Evolutionary conservation across 1,140 invertebrate genomes (phyloP).

Genomic region (Oncopodura yosiiana): DNA sequence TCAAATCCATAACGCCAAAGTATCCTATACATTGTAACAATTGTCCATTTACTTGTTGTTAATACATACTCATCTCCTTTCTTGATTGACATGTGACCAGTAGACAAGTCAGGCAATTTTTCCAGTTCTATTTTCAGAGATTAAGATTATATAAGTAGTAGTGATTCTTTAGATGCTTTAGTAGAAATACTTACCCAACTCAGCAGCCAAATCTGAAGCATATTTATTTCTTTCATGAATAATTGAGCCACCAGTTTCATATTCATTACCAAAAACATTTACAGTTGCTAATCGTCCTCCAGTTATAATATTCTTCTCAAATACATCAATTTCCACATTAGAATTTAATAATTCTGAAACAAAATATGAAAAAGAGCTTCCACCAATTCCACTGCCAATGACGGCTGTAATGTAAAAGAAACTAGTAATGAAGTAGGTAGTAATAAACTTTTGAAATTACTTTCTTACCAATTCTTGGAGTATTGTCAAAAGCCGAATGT

Average conservation of each 20-base stretch:
- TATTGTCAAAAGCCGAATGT: too few species aligned
- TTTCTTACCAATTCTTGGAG: too few species aligned
- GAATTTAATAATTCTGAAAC: constrained; percentile 46
- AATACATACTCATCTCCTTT: constrained; percentile 50
- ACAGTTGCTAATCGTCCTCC: constrained; percentile 51
- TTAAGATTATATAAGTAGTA: not conserved
- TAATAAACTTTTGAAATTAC: too few species aligned
- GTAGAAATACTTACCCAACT: constrained; percentile 42
- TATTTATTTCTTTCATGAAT: constrained; percentile 53
- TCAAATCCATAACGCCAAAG: constrained; percentile 51
- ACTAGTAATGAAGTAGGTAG: too few species aligned
- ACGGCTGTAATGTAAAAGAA: constrained; percentile 43
- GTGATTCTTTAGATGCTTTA: not conserved
- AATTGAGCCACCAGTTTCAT: constrained; percentile 52
- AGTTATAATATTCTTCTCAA: constrained; percentile 45
- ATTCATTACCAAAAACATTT: constrained; percentile 43
- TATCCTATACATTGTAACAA: constrained; percentile 44
- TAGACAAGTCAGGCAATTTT: constrained; percentile 24
- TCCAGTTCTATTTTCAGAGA: constrained; percentile 40
- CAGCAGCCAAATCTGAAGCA: constrained; percentile 48
- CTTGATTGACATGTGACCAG: constrained; percentile 39
- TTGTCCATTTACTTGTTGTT: constrained; percentile 43
- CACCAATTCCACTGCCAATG: constrained; percentile 55
- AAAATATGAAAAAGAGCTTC: constrained; percentile 51
- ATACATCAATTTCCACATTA: constrained; percentile 45